A percentile compares a stretch with the other conserved stretches of the same genome.
Conservation (phyloP, 2,888 invertebrate species). For the Caenorhabditis wallacei region DNA sequence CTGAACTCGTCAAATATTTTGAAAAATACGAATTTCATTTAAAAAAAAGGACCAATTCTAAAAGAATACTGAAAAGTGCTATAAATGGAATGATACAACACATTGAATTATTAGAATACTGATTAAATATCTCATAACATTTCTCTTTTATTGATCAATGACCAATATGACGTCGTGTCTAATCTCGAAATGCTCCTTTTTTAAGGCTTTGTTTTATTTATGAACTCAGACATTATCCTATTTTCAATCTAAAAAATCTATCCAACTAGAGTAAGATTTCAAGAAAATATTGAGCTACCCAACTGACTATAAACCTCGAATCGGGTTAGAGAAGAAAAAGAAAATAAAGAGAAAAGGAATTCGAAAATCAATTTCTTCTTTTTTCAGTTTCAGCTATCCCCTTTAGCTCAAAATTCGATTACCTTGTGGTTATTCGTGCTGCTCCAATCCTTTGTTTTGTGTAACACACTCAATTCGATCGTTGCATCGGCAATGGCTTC, state of each 20-base stretch:
- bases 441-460: slow-evolving; percentile 70
- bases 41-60: too few relatives aligned
- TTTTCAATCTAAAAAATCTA: neutral
- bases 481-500: slow-evolving; percentile 69
- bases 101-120: too few relatives aligned
- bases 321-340: neutral
- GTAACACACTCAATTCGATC: slow-evolving; percentile 67
- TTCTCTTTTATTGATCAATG: too few relatives aligned
- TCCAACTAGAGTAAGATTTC: neutral
- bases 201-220: too few relatives aligned
- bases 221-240: too few relatives aligned
- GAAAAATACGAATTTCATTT: too few relatives aligned
- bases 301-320: slow-evolving; percentile 22
- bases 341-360: slow-evolving; percentile 1
- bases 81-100: too few relatives aligned
- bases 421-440: slow-evolving; percentile 58
- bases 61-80: too few relatives aligned
- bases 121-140: too few relatives aligned
- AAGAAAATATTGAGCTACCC: neutral
- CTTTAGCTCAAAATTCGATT: slow-evolving; percentile 28
- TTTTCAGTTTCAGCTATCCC: neutral
- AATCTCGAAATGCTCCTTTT: too few relatives aligned
- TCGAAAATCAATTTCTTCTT: slow-evolving; percentile 42
- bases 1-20: neutral
- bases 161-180: too few relatives aligned